Conservation (phyloP, 2,888 invertebrate genomes). For the Tenthredo scrophulariae region DNA sequence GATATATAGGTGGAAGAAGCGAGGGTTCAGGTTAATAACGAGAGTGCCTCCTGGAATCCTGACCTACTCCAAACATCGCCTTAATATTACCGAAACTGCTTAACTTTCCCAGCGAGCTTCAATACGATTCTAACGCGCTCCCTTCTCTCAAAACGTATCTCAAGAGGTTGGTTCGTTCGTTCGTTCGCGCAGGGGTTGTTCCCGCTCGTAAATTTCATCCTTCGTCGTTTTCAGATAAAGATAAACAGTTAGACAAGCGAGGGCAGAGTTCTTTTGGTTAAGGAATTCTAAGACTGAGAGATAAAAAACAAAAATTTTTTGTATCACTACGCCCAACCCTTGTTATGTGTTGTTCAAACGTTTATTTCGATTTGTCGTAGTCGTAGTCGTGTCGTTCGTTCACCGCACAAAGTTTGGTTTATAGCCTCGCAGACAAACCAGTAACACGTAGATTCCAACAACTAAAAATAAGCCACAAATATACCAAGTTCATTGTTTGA, state of each 20-base stretch:
- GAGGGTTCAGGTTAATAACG: constrained; percentile 43
- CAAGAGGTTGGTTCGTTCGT: neutral
- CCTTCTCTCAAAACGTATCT: neutral
- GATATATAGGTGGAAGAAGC: neutral
- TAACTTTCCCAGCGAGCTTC: constrained; percentile 37
- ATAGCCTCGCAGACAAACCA: neutral
- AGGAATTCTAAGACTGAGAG: neutral
- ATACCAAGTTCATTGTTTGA: constrained; percentile 39
- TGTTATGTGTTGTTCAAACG: neutral
- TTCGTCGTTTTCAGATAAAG: constrained; percentile 36
- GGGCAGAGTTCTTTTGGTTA: constrained; percentile 2
- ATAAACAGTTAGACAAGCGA: constrained; percentile 30
- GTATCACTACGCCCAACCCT: neutral
- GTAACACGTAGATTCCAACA: neutral
- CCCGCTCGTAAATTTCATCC: constrained; percentile 33
- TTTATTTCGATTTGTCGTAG: neutral
- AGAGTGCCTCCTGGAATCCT: constrained; percentile 47
- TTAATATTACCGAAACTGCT: constrained; percentile 43
- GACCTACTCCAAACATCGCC: constrained; percentile 43
- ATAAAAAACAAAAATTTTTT: neutral
- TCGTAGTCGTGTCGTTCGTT: neutral
- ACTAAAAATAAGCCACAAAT: neutral
- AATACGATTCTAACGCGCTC: constrained; percentile 41
- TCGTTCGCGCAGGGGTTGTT: neutral
- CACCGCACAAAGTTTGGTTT: neutral